phyloP scores from a whole-genome alignment of 2,888 invertebrate genomes.

The Nomada fabriciana region DNA sequence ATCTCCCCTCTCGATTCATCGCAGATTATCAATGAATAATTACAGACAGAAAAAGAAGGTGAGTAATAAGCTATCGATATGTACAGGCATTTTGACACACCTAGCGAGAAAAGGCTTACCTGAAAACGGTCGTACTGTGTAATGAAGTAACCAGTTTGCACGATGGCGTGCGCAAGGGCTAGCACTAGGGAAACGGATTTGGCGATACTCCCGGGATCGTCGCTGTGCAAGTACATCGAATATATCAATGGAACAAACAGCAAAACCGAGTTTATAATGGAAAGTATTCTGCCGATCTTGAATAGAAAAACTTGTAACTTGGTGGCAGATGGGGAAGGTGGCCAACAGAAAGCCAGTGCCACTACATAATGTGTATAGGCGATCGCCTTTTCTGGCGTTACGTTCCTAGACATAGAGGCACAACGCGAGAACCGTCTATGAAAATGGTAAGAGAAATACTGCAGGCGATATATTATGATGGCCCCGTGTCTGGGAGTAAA shows the following conservation, averaged over 20 bases:
- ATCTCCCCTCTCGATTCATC: too few relatives aligned
- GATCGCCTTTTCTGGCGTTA: conserved; percentile 50
- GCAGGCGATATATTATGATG: too few relatives aligned
- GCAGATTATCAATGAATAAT: too few relatives aligned
- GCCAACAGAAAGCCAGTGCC: conserved; percentile 56
- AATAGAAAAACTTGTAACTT: conserved; percentile 33
- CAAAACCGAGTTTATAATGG: conserved; percentile 16
- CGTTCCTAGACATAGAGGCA: conserved; percentile 2
- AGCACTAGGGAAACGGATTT: conserved; percentile 6
- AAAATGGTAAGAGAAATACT: too few relatives aligned
- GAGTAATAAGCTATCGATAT: too few relatives aligned
- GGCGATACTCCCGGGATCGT: conserved; percentile 29
- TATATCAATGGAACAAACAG: conserved; percentile 39
- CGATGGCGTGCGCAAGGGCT: fast-evolving
- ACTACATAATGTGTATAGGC: conserved; percentile 39
- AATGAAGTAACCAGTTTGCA: not conserved
- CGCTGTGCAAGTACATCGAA: conserved; percentile 26
- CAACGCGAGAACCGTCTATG: too few relatives aligned
- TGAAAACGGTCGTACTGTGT: conserved; percentile 34
- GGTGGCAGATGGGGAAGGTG: conserved; percentile 36
- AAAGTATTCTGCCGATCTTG: conserved; percentile 40
- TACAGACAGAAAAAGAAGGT: not conserved
- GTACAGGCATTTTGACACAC: too few relatives aligned
- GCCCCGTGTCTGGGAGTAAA: too few relatives aligned
- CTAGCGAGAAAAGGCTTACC: conserved; percentile 39